These are phyloP conservation scores for Magallana angulata DNA, from an alignment of 1,140 invertebrate genomes.

Conservation along the genomic window DNA sequence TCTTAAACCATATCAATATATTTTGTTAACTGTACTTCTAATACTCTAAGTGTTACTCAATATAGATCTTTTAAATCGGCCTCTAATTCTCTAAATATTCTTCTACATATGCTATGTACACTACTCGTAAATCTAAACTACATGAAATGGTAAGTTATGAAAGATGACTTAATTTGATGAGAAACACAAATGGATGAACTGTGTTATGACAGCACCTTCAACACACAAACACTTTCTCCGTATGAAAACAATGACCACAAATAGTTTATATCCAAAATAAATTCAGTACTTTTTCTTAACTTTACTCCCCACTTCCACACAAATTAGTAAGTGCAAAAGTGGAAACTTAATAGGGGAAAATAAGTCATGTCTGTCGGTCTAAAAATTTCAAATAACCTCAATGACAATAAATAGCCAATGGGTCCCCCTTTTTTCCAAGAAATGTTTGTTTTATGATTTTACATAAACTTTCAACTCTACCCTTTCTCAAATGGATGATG, in stretches of 20 bases:
- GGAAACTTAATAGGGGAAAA: background rate
- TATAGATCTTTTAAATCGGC: background rate
- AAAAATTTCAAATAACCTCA: background rate
- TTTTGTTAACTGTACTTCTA: background rate
- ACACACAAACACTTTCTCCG: background rate
- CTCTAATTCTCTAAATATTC: background rate
- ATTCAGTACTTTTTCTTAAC: background rate
- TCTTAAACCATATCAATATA: background rate
- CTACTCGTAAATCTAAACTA: background rate
- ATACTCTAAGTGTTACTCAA: background rate
- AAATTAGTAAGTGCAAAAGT: background rate
- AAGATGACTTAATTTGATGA: background rate
- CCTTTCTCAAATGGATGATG: background rate
- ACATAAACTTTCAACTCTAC: background rate
- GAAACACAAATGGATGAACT: too few species aligned
- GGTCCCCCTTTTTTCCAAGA: background rate
- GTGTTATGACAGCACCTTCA: too few species aligned
- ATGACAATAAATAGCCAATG: too few species aligned
- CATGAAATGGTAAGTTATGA: background rate
- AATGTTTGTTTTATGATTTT: background rate
- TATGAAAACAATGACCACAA: too few species aligned
- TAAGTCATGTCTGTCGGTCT: background rate
- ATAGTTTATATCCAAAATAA: background rate
- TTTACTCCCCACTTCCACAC: background rate
- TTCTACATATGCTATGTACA: background rate